Conservation (phyloP, 2,888 invertebrate species). For the Papilio protenor region DNA sequence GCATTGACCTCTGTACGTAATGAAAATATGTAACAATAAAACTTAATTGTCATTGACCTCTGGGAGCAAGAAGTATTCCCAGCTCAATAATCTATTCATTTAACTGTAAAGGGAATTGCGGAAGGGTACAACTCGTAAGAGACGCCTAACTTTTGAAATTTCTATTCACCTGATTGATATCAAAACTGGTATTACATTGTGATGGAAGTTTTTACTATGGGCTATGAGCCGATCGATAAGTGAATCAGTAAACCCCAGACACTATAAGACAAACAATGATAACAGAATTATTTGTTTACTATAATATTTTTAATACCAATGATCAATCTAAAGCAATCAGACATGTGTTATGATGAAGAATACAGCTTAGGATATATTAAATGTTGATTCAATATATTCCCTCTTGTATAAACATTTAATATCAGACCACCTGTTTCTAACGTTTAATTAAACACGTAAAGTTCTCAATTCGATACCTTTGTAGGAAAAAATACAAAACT, state of each 20-base stretch:
- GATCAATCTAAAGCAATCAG: background rate
- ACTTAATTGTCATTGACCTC: slow-evolving; percentile 45
- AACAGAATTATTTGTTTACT: background rate
- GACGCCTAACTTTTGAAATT: background rate
- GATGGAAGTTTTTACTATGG: background rate
- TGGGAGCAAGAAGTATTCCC: background rate
- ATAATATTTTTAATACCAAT: background rate
- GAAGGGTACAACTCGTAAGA: background rate
- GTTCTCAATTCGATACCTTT: background rate
- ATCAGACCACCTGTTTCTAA: background rate
- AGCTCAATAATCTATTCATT: background rate
- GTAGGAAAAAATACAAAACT: background rate
- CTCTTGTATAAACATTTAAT: background rate
- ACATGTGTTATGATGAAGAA: background rate
- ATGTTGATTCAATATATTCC: background rate
- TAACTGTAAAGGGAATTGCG: background rate
- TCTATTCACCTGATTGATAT: background rate
- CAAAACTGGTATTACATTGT: background rate
- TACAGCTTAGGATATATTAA: background rate
- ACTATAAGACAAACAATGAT: background rate
- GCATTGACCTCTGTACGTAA: slow-evolving; percentile 67
- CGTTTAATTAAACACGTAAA: background rate
- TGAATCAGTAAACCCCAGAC: background rate
- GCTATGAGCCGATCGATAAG: background rate
- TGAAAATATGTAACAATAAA: slow-evolving; percentile 47